Evolutionary conservation across 2,113 vertebrate species (phyloP).

Genomic region (Spheniscus mendiculus): DNA sequence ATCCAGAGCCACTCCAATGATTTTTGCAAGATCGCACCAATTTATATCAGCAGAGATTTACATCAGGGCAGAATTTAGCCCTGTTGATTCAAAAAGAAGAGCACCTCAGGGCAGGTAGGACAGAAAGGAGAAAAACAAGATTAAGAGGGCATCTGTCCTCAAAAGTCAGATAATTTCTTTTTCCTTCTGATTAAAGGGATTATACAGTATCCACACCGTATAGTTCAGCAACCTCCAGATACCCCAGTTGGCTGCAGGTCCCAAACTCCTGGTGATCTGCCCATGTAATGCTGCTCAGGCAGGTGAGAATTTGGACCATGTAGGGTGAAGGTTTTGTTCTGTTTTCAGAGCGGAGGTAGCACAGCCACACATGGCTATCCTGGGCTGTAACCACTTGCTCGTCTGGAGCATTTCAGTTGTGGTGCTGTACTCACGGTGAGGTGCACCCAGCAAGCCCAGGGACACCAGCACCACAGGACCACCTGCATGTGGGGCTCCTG

Average conservation of each 20-base stretch:
- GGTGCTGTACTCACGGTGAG: accelerated
- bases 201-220: neutral
- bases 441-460: neutral
- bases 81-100: neutral
- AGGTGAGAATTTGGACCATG: neutral
- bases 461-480: neutral
- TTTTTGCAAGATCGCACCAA: constrained; percentile 36
- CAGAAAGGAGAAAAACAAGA: constrained; percentile 18
- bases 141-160: neutral
- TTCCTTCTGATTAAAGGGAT: neutral
- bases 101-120: neutral
- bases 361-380: neutral
- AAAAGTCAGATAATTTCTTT: neutral
- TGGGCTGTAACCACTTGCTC: neutral
- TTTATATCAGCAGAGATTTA: constrained; percentile 13
- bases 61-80: neutral
- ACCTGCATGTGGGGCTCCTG: neutral
- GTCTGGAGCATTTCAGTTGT: neutral
- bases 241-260: neutral
- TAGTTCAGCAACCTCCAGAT: neutral
- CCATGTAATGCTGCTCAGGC: accelerated
- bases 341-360: neutral
- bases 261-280: neutral
- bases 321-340: neutral
- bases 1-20: constrained; percentile 21